Evolutionary conservation across 1,140 invertebrate genomes (phyloP).

Genomic region (Drosophila watanabei): DNA sequence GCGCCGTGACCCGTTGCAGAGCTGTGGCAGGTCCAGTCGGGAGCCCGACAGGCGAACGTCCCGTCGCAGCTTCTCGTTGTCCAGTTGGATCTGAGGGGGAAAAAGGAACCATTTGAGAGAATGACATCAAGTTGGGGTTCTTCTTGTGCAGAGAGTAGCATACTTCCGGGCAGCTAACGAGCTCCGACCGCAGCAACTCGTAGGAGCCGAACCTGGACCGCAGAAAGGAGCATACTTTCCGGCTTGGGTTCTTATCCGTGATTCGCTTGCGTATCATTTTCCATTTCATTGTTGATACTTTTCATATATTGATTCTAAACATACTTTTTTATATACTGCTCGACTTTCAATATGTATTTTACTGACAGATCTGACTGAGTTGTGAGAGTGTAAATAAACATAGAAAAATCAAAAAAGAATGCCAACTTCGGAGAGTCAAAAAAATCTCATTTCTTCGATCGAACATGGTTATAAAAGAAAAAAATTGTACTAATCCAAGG

Average conservation of each 20-base stretch:
- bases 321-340: neutral
- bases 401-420: neutral
- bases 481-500: no score
- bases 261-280: slow-evolving; percentile 3
- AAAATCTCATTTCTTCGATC: no score
- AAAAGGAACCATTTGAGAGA: neutral
- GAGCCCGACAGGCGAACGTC: slow-evolving; percentile 75
- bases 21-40: slow-evolving; percentile 74
- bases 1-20: slow-evolving; percentile 74
- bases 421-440: neutral
- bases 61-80: slow-evolving; percentile 85
- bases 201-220: neutral
- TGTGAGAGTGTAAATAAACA: neutral
- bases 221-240: slow-evolving; percentile 31
- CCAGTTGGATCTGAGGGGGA: slow-evolving; percentile 78
- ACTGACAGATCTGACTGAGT: neutral
- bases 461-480: no score
- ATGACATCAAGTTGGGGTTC: no score
- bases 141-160: slow-evolving; percentile 1
- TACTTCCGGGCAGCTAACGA: slow-evolving; percentile 33
- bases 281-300: slow-evolving; percentile 21
- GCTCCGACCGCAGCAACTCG: neutral
- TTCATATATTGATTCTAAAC: neutral
- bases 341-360: neutral
- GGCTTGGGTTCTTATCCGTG: neutral